phyloP scores from a whole-genome alignment of 2,113 vertebrate species.

The Brachypteracias leptosomus region DNA sequence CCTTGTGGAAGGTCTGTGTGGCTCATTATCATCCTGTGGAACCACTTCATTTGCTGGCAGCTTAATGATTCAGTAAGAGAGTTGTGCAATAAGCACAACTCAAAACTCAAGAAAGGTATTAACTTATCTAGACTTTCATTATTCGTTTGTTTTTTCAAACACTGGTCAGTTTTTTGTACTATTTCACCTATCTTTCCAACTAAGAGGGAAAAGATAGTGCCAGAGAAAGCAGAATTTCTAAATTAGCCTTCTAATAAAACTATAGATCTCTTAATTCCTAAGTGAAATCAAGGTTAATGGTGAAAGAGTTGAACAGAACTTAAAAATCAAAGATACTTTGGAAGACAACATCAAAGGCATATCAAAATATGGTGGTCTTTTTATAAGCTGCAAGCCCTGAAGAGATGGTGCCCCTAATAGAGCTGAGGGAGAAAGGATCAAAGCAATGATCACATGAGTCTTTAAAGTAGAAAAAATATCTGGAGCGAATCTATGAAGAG shows the following conservation, averaged over 20 bases:
- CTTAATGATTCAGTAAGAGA: neutral
- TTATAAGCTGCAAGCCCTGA: constrained; percentile 63
- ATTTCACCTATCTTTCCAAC: neutral
- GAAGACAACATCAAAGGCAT: constrained; percentile 67
- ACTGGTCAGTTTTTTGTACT: neutral
- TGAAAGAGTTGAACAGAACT: constrained; percentile 56
- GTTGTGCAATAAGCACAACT: neutral
- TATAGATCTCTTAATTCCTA: constrained; percentile 41
- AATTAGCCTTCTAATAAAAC: constrained; percentile 45
- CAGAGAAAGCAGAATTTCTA: constrained; percentile 34
- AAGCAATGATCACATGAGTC: constrained; percentile 60
- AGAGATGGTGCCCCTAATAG: constrained; percentile 53
- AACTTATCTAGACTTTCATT: neutral
- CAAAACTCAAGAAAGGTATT: neutral
- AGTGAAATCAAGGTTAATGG: constrained; percentile 53
- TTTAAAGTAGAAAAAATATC: constrained; percentile 62
- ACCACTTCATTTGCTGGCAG: neutral
- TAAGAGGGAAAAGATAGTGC: neutral
- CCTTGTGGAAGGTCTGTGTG: neutral
- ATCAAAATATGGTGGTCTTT: constrained; percentile 65
- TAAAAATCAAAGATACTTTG: constrained; percentile 69
- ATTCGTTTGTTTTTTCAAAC: neutral
- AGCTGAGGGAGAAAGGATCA: constrained; percentile 59
- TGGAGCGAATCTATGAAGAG: constrained; percentile 53
- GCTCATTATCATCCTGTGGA: neutral